A percentile compares a stretch with the other conserved stretches of the same genome.
Conservation (phyloP, 2,797 vertebrate genomes). For the Tinamus major region DNA sequence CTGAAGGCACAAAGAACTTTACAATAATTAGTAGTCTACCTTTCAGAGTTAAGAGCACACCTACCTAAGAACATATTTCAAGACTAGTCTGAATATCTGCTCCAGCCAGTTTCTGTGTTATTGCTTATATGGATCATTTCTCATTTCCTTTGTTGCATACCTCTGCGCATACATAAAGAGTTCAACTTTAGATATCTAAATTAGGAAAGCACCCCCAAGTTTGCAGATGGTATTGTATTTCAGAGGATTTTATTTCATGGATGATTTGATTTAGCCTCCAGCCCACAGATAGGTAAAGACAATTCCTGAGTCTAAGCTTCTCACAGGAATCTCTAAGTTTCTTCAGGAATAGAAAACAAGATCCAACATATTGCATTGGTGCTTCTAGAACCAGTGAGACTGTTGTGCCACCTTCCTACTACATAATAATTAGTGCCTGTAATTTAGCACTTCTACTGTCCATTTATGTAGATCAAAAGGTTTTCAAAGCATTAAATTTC, state of each 20-base stretch:
- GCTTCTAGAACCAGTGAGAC: neutral
- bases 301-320: neutral
- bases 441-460: neutral
- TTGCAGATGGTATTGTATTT: neutral
- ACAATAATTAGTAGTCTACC: neutral
- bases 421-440: neutral
- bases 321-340: neutral
- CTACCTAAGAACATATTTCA: neutral
- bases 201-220: neutral
- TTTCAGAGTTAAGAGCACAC: neutral
- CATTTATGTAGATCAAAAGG: neutral
- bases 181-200: neutral
- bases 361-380: neutral
- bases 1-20: neutral
- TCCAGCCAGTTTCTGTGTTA: neutral
- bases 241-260: neutral
- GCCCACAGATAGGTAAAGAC: neutral
- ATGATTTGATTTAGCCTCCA: neutral
- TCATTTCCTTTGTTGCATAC: slow-evolving; percentile 29
- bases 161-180: neutral
- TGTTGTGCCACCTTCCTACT: neutral
- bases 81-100: slow-evolving; percentile 7
- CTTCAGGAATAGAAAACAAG: neutral
- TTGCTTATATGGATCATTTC: neutral
- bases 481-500: neutral